A percentile compares a stretch with the other conserved stretches of the same genome.
Conservation (phyloP, 1,140 invertebrate species). For the Apis florea region DNA sequence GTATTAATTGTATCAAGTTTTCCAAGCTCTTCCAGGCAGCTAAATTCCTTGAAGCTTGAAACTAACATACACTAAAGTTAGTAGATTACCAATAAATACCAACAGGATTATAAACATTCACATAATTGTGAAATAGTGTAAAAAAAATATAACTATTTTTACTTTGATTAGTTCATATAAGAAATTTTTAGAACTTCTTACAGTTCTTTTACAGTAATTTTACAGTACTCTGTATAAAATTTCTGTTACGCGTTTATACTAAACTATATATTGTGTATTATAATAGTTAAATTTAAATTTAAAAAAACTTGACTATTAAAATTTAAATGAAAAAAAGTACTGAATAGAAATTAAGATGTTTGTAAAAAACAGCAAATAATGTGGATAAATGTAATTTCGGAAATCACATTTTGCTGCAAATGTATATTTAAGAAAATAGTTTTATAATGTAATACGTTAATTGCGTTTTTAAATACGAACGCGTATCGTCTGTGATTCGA, state of each 20-base stretch:
- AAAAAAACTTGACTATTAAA: neutral
- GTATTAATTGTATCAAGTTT: slow-evolving; percentile 39
- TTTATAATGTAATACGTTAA: slow-evolving; percentile 35
- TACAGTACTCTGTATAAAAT: neutral
- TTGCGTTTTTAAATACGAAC: slow-evolving; percentile 29
- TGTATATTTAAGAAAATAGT: slow-evolving; percentile 23
- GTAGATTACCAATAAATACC: neutral
- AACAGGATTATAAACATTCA: neutral
- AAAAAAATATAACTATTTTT: slow-evolving; percentile 13
- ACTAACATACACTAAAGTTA: slow-evolving; percentile 7
- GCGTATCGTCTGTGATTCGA: slow-evolving; percentile 62
- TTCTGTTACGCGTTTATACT: neutral
- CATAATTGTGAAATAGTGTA: neutral
- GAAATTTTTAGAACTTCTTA: neutral
- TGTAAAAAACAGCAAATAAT: neutral
- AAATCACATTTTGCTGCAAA: neutral
- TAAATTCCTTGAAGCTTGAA: slow-evolving; percentile 36
- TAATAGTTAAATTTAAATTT: neutral
- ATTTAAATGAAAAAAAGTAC: neutral
- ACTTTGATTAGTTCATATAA: neutral
- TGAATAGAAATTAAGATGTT: slow-evolving; percentile 6
- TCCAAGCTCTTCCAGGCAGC: slow-evolving; percentile 68
- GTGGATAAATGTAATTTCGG: slow-evolving; percentile 22
- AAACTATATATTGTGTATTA: neutral
- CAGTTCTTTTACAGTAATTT: too few relatives aligned